A percentile compares a stretch with the other conserved stretches of the same genome.
phyloP scores from a whole-genome alignment of 2,113 vertebrate genomes.

The Condylura cristata region DNA sequence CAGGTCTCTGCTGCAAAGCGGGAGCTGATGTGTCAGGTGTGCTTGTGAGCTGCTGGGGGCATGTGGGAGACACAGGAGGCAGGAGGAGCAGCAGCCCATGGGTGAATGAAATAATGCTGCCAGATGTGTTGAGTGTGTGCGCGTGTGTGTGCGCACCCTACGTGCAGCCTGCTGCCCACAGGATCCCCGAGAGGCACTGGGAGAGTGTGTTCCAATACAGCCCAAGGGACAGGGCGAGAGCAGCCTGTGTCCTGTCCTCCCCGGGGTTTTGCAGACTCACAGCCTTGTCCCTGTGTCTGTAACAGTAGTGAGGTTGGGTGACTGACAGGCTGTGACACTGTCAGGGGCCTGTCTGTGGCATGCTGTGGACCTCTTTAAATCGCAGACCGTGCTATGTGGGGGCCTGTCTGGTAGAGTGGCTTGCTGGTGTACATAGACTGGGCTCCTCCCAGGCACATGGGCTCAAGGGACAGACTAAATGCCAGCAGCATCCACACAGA shows the following conservation, averaged over 20 bases:
- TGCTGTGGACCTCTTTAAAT: not conserved
- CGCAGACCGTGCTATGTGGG: accelerated
- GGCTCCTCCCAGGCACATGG: not conserved
- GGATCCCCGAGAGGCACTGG: not conserved
- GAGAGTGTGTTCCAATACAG: not conserved
- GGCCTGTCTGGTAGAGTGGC: not conserved
- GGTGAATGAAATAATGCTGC: not conserved
- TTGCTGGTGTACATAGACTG: too few species aligned
- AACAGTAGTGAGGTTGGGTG: not conserved
- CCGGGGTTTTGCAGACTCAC: not conserved
- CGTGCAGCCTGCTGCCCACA: too few species aligned
- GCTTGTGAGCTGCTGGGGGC: not conserved
- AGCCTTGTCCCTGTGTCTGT: not conserved
- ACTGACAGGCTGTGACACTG: not conserved
- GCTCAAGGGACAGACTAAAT: not conserved
- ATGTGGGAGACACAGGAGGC: not conserved
- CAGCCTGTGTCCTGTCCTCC: not conserved
- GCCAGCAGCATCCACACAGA: not conserved
- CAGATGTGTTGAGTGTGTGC: not conserved
- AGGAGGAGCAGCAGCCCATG: not conserved
- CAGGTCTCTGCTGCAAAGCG: not conserved
- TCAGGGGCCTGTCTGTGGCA: not conserved
- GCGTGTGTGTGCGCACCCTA: not conserved
- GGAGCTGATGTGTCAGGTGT: not conserved
- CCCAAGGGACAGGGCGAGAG: not conserved